A percentile compares a stretch with the other conserved stretches of the same genome.
Evolutionary conservation across 2,888 invertebrate genomes (phyloP).

Genomic region (Drosophila koepferae): DNA sequence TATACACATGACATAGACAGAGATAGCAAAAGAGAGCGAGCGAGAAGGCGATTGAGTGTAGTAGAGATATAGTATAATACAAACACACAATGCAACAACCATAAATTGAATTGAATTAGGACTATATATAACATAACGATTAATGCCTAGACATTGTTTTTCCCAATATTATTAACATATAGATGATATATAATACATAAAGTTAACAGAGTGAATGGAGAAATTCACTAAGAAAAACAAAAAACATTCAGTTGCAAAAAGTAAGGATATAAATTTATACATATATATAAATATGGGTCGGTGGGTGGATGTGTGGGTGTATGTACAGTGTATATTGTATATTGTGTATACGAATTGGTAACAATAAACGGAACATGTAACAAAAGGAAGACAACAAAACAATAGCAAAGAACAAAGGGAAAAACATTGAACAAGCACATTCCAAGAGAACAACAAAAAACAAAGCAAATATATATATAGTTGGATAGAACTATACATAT

Average conservation of each 20-base stretch:
- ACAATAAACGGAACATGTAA: slow-evolving; percentile 20
- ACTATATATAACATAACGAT: neutral
- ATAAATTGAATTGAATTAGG: neutral
- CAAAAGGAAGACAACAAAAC: slow-evolving; percentile 1
- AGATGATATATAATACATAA: neutral
- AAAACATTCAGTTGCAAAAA: slow-evolving; percentile 13
- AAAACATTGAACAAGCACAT: slow-evolving; percentile 11
- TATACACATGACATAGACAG: slow-evolving; percentile 22
- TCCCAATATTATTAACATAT: neutral
- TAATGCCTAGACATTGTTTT: neutral
- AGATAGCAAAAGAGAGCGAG: neutral
- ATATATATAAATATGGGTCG: neutral
- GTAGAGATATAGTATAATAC: slow-evolving; percentile 5
- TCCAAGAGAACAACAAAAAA: slow-evolving; percentile 21
- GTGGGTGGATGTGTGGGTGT: neutral
- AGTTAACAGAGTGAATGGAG: neutral
- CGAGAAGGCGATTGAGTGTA: neutral
- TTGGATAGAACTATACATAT: neutral
- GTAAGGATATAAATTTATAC: neutral
- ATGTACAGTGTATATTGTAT: neutral
- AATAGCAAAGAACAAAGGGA: neutral
- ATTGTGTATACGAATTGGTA: slow-evolving; percentile 4
- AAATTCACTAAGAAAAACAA: neutral
- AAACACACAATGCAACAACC: slow-evolving; percentile 12
- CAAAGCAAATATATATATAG: neutral